phyloP scores from a whole-genome alignment of 2,113 vertebrate species.

The Myrmecophaga tridactyla region DNA sequence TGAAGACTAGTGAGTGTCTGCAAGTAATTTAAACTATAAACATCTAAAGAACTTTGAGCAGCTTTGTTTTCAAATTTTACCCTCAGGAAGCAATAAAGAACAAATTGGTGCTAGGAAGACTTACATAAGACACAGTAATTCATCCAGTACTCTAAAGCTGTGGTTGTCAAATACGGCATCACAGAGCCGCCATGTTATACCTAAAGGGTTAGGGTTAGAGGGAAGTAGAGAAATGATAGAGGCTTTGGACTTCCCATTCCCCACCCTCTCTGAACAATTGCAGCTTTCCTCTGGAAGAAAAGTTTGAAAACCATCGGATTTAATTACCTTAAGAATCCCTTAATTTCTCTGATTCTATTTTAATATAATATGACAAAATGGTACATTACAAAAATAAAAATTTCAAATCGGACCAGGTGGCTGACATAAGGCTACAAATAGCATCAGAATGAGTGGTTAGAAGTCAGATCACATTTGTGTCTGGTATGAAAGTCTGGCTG shows the following conservation, averaged over 20 bases:
- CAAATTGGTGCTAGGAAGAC: not conserved
- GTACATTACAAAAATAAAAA: constrained; percentile 30
- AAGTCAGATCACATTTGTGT: not conserved
- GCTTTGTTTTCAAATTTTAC: not conserved
- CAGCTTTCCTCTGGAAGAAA: not conserved
- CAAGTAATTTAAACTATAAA: not conserved
- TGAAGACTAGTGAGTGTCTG: not conserved
- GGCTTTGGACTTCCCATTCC: not conserved
- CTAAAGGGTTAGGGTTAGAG: not conserved
- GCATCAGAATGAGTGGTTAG: not conserved
- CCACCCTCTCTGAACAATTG: constrained; percentile 4
- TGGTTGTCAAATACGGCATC: not conserved
- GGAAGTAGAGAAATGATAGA: not conserved
- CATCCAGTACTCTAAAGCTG: not conserved
- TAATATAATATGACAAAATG: not conserved
- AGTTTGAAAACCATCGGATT: constrained; percentile 3
- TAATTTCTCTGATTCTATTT: constrained; percentile 14
- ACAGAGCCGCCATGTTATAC: not conserved
- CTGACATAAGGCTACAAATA: not conserved
- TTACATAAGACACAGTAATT: constrained; percentile 29
- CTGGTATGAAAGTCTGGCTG: not conserved
- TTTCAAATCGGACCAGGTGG: not conserved
- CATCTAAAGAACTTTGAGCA: not conserved
- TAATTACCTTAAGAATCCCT: not conserved
- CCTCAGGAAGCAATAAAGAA: constrained; percentile 31